Evolutionary conservation across 2,888 invertebrate genomes (phyloP), one percentile per base, ranked within the genome.

Genomic region (Drosophila seclusa): DNA sequence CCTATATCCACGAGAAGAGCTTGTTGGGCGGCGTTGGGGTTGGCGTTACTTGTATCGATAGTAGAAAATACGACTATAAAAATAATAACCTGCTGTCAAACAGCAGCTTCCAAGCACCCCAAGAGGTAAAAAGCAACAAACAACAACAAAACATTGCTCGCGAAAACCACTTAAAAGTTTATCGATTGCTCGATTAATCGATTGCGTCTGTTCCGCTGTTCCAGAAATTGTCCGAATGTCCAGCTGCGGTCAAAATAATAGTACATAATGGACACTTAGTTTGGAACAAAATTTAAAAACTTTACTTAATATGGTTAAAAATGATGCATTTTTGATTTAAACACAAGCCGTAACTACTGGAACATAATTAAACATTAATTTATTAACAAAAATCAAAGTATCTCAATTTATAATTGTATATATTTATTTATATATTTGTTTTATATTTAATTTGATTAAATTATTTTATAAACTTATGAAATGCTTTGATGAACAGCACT

Each of bases 41-140:
- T 31, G 59, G 67, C 11, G 58, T 68, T 59, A 77, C 76, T 72
- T 82, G 87, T 76, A 74, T 89, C 68, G 87, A 91, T 79, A 90
- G 76, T 81, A 89, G 89, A 61, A 91, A 91, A 73, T 90, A 79
- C 68, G 91, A 91, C 73, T 85, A 83, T 73, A 91, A 90, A 72
- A 91, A 80, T 63, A 87, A 82, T 80, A 91, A 87, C 80, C 73
- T 90, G 73, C 63, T 91, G 58, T 69, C 81, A 74, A 90, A 80
- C 77, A 88, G 71, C 79, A 86, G 76, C 76, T 91, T 81, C 69
- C 89, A 87, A 76, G 57, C 82, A 69, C 55, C 83, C 66, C 78
- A 84, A 89, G 91, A 91, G 91, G 91, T 91, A 91, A 73, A 45
- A 24, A 24, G 8, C 16, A 45, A 61, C 52, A 42, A 60, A 21